Percentiles rank a stretch among this genome's conserved stretches.
phyloP scores from a whole-genome alignment of 2,113 vertebrate genomes.

The Balaenoptera acutorostrata region DNA sequence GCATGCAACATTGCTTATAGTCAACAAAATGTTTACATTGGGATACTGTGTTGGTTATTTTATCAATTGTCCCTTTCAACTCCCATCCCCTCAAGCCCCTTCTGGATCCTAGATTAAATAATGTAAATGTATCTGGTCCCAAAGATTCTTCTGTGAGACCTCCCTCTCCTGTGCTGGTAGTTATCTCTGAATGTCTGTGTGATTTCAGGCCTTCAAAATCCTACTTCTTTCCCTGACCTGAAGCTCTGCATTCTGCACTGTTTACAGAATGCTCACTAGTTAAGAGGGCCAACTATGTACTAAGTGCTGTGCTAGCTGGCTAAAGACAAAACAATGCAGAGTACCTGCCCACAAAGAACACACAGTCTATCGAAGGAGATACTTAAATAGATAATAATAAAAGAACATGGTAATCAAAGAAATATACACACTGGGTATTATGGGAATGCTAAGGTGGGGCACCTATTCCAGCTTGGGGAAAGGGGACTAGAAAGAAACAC shows the following conservation, averaged over 20 bases:
- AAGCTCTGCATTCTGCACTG: not conserved
- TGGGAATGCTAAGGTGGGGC: not conserved
- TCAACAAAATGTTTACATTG: not conserved
- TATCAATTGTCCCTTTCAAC: not conserved
- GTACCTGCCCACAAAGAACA: not conserved
- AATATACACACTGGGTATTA: not conserved
- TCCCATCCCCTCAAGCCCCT: not conserved
- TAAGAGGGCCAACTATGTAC: not conserved
- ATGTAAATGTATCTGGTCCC: not conserved
- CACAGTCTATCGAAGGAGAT: not conserved
- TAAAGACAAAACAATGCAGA: constrained; percentile 1
- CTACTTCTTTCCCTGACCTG: not conserved
- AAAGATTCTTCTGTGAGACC: not conserved
- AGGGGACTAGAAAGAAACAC: not conserved
- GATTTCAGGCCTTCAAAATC: not conserved
- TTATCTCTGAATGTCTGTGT: not conserved
- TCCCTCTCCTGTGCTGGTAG: not conserved
- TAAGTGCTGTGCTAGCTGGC: not conserved
- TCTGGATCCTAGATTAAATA: constrained; percentile 11
- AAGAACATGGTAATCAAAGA: constrained; percentile 12
- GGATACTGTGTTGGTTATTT: not conserved
- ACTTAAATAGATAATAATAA: not conserved
- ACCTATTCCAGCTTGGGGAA: not conserved
- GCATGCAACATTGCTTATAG: not conserved
- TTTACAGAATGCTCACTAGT: not conserved